A percentile compares a stretch with the other conserved stretches of the same genome.
These are phyloP conservation scores for Polypterus bichir DNA, from an alignment of 2,113 vertebrate species.

Conservation along the genomic window DNA sequence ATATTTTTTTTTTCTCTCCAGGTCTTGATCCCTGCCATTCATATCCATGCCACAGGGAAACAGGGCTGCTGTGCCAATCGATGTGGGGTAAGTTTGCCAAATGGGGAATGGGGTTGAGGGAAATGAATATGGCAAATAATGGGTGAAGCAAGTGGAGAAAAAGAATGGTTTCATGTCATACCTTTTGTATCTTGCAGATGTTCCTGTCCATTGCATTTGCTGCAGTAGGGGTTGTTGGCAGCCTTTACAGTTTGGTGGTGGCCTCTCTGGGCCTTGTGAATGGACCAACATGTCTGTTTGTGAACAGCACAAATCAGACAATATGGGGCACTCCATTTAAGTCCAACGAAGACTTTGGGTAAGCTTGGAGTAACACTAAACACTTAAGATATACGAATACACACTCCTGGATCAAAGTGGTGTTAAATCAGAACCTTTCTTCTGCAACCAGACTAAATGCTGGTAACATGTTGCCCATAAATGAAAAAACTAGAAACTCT, in stretches of 20 bases:
- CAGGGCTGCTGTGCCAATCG: slow-evolving; percentile 55
- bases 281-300: slow-evolving; percentile 45
- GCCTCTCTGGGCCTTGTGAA: slow-evolving; percentile 43
- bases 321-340: slow-evolving; percentile 37
- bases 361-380: too few species aligned
- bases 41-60: slow-evolving; percentile 54
- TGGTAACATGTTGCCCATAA: too few species aligned
- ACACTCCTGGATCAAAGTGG: too few species aligned
- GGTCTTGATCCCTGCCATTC: slow-evolving; percentile 53
- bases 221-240: slow-evolving; percentile 42
- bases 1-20: slow-evolving; percentile 17
- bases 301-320: fast-evolving
- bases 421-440: too few species aligned
- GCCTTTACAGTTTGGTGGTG: slow-evolving; percentile 46
- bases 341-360: too few species aligned
- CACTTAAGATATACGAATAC: too few species aligned
- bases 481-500: neutral
- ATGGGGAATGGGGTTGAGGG: neutral
- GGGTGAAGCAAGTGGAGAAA: too few species aligned
- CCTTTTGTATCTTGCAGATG: slow-evolving; percentile 41
- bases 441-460: too few species aligned
- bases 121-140: too few species aligned
- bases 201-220: slow-evolving; percentile 56
- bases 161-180: neutral
- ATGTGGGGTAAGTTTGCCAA: slow-evolving; percentile 51